Conservation (phyloP, 2,888 invertebrate species). For the Hydraecia micacea region DNA sequence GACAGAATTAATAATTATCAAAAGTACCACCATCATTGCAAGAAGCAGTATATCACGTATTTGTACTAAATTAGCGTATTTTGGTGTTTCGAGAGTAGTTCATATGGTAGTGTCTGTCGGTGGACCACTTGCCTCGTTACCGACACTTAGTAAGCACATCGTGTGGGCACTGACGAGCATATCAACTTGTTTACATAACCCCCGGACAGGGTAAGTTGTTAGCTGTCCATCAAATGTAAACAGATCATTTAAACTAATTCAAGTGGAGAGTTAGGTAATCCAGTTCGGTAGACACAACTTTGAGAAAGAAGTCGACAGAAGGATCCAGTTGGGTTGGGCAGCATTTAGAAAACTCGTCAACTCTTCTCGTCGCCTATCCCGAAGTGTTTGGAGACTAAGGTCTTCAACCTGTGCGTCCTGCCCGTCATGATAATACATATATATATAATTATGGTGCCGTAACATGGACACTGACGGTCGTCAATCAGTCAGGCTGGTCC, state of each 20-base stretch:
- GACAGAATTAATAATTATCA: conserved; percentile 25
- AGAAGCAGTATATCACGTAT: not conserved
- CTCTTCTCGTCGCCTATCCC: too few species aligned
- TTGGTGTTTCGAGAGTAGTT: conserved; percentile 24
- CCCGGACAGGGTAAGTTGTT: conserved; percentile 1
- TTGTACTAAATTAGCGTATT: conserved; percentile 9
- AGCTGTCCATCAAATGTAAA: conserved; percentile 14
- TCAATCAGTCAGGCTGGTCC: too few species aligned
- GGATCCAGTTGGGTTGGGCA: too few species aligned
- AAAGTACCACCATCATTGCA: not conserved
- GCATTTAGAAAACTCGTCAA: too few species aligned
- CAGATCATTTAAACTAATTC: conserved; percentile 6
- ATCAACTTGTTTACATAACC: conserved; percentile 42
- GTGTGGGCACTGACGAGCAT: conserved; percentile 30
- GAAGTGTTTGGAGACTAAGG: too few species aligned
- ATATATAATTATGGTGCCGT: too few species aligned
- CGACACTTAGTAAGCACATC: conserved; percentile 47
- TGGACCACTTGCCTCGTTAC: conserved; percentile 67
- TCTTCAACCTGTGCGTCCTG: too few species aligned
- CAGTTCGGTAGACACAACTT: too few species aligned
- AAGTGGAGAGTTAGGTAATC: too few species aligned
- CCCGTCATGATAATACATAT: too few species aligned
- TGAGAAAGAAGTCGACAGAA: too few species aligned
- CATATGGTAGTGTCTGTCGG: conserved; percentile 56
- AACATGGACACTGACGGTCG: too few species aligned